Base-by-base conservation (phyloP, 2,797 vertebrate genomes). In the Rousettus madagascariensis region DNA sequence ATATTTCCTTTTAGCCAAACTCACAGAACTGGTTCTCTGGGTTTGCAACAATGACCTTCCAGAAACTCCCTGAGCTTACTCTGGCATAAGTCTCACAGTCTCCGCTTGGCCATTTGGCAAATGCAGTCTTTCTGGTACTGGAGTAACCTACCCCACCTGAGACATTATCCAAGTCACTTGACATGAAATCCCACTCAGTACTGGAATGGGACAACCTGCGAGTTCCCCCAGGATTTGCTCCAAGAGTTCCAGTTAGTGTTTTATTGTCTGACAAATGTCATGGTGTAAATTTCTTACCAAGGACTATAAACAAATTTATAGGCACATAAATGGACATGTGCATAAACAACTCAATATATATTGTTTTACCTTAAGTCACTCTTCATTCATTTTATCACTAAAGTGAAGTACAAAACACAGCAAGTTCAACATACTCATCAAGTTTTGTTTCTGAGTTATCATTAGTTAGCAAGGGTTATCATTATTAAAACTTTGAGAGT, bases 11-110 rank as follows among this genome's bases (percentile, higher is more conserved):
- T 95, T 46, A 95, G 61, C 43, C 78, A 82, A 43, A 28, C 95
- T 96, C 26, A 69, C 77, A 90, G 72, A 97, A 97, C 97, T 83
- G 90, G 96, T 96, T 97, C 84, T 95, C 84, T 92, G 63, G 51
- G 91, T 72, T 90, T 93, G 85, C 53, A 77, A 93, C 90, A 83
- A 26, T 74, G 77, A 79, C 68, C 90, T 92, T 91, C 75, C 80
- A 93, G 65, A 91, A 89, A 53, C n/a, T 53, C 16, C 63, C 77
- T 20, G 72, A 83, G 84, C 66, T 93, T 79, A 74, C 51, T 41
- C 28, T 68, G 75, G 82, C 83, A 57, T 0, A 6, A 94, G n/a
- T 1, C 26, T 68, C 53, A 12, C 8, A 26, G 57, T 36, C 55
- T 77, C 57, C 55, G 53, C 75, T 28, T 74, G 28, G 63, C 77